Evolutionary conservation across 2,113 vertebrate genomes (phyloP).

Genomic region (Bufo bufo): DNA sequence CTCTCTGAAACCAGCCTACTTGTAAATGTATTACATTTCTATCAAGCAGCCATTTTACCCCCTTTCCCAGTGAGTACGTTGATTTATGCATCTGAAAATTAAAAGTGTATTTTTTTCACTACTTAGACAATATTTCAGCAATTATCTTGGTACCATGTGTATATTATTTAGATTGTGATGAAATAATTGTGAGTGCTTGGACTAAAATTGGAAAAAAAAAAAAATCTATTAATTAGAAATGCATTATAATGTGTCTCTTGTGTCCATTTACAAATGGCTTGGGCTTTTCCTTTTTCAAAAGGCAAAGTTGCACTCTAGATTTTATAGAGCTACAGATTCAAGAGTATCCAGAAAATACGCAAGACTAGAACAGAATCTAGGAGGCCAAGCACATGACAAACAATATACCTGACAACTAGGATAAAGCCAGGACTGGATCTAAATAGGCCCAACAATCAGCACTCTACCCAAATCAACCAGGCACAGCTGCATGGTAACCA

Average conservation of each 20-base stretch:
- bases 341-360: not conserved
- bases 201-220: not conserved
- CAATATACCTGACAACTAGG: too few species aligned
- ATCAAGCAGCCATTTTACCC: not conserved
- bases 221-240: not conserved
- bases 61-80: not conserved
- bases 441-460: too few species aligned
- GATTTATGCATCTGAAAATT: not conserved
- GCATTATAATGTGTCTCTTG: not conserved
- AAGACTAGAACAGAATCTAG: too few species aligned
- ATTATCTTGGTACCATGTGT: not conserved
- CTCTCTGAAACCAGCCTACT: not conserved
- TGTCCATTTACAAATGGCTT: not conserved
- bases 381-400: too few species aligned
- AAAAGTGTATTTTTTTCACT: not conserved
- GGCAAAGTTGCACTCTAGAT: not conserved
- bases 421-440: too few species aligned
- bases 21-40: not conserved
- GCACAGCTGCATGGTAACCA: too few species aligned
- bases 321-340: not conserved
- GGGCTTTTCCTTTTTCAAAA: not conserved
- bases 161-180: not conserved
- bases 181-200: not conserved
- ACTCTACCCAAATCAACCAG: too few species aligned
- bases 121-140: not conserved